Base-by-base conservation (phyloP, 2,113 vertebrate species). In the Rynchops niger region DNA sequence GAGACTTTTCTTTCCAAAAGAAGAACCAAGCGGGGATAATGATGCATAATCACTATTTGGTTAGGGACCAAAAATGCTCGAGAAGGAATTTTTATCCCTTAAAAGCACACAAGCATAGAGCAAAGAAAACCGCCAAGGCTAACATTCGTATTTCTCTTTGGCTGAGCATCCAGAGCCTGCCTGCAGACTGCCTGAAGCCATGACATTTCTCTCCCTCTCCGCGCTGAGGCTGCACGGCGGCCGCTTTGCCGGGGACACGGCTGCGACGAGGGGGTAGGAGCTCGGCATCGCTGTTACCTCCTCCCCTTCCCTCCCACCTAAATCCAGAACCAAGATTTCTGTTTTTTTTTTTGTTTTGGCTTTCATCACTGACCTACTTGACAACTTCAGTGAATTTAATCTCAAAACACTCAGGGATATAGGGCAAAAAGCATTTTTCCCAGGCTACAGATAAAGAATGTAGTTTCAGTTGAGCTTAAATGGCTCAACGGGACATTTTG, bases 341-440 rank as follows among this genome's bases (percentile, higher is more conserved):
- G 52, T 45, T 59, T 52, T 71, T 84, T 45, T 59, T 52, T 71
- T 84, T 76, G 21, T 85, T 96, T 76, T 52, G 43, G 65, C 73
- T 84, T 83, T 83, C 79, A 62, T 61, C 17, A 6, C 53, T 58
- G 85, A 86, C 82, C 70, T 89, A 36, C 61, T 63, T 89, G 94
- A 87, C 83, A 78, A 81, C 3, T 6, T 86, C 18, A 55, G 77
- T 59, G 78, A 93, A 96, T 94, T 91, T 84, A 91, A 91, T 89
- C 86, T 63, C 69, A 93, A 91, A 95, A 84, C 81, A 93, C 65
- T 67, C 77, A 71, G 56, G 77, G 69, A 89, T 47, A 86, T 20
- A 92, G 77, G 91, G 61, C 58, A 96, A 86, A 94, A 94, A 74
- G n/a, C 53, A 86, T 86, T 81, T 95, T 92, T 90, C 88, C 93